A percentile compares a stretch with the other conserved stretches of the same genome.
phyloP scores from a whole-genome alignment of 2,797 vertebrate species.

The Lates japonicus region DNA sequence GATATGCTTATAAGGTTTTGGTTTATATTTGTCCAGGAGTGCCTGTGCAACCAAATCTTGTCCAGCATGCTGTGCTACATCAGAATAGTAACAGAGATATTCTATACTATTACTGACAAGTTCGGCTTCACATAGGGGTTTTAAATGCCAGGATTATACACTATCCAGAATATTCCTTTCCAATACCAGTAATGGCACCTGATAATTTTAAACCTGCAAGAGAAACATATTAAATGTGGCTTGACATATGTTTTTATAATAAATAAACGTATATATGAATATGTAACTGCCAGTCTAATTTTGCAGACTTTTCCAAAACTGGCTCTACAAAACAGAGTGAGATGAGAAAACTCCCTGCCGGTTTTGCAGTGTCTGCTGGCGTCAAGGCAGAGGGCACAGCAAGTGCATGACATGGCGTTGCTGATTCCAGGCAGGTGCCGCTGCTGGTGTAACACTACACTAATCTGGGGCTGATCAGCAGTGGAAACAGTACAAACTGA shows the following conservation, averaged over 20 bases:
- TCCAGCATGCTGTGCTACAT: conserved; percentile 61
- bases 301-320: background rate
- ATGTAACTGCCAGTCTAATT: background rate
- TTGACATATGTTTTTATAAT: background rate
- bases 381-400: conserved; percentile 55
- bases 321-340: background rate
- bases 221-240: conserved; percentile 5
- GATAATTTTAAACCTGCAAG: conserved; percentile 22
- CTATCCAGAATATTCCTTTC: conserved; percentile 38
- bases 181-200: conserved; percentile 2
- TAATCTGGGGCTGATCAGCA: conserved; percentile 71
- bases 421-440: conserved; percentile 70
- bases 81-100: conserved; percentile 83
- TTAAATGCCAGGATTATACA: conserved; percentile 43
- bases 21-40: conserved; percentile 82
- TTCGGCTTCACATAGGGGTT: conserved; percentile 50
- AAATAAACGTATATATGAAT: background rate
- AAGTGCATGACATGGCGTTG: conserved; percentile 51
- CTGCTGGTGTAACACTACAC: conserved; percentile 72
- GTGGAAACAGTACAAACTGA: conserved; percentile 77
- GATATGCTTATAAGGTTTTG: conserved; percentile 75
- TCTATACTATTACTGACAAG: conserved; percentile 80
- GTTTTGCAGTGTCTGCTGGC: conserved; percentile 1
- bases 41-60: conserved; percentile 69
- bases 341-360: conserved; percentile 2